Percentiles rank a stretch among this genome's conserved stretches.
Conservation (phyloP, 2,888 invertebrate genomes). For the Ephialtes manifestator region DNA sequence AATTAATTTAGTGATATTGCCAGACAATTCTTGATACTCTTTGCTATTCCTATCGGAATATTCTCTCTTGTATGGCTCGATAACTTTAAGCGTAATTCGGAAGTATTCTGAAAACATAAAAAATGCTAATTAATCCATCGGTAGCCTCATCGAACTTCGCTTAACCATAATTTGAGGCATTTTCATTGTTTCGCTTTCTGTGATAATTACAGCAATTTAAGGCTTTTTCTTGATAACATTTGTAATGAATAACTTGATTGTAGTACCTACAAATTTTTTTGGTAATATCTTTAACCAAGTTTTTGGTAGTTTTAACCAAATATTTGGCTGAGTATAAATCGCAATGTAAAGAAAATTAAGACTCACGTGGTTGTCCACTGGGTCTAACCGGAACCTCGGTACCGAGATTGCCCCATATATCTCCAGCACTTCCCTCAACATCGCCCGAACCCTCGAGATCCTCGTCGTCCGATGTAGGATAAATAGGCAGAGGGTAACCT, state of each 20-base stretch:
- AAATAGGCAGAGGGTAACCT: slow-evolving; percentile 44
- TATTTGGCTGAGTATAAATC: too few species aligned
- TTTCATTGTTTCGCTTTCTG: background rate
- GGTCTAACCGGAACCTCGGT: slow-evolving; percentile 45
- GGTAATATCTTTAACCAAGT: too few species aligned
- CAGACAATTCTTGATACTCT: slow-evolving; percentile 88
- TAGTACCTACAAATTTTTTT: too few species aligned
- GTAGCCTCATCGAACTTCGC: background rate
- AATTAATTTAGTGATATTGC: slow-evolving; percentile 88
- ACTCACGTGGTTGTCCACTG: slow-evolving; percentile 74
- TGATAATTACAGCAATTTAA: background rate
- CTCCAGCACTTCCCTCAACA: slow-evolving; percentile 78
- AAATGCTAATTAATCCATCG: background rate
- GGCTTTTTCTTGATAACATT: too few species aligned
- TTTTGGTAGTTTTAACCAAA: too few species aligned
- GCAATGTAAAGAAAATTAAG: background rate
- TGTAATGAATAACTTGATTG: too few species aligned
- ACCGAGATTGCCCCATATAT: slow-evolving; percentile 3
- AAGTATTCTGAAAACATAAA: slow-evolving; percentile 85
- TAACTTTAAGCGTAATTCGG: slow-evolving; percentile 88
- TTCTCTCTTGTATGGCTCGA: slow-evolving; percentile 88
- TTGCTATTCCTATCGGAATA: slow-evolving; percentile 89
- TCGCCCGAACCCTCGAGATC: slow-evolving; percentile 83
- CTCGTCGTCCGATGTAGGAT: slow-evolving; percentile 77
- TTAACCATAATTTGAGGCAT: background rate